Evolutionary conservation across 35 echinoderm and acorn worm genomes (phyloP).

Genomic region (Apostichopus parvimensis): DNA sequence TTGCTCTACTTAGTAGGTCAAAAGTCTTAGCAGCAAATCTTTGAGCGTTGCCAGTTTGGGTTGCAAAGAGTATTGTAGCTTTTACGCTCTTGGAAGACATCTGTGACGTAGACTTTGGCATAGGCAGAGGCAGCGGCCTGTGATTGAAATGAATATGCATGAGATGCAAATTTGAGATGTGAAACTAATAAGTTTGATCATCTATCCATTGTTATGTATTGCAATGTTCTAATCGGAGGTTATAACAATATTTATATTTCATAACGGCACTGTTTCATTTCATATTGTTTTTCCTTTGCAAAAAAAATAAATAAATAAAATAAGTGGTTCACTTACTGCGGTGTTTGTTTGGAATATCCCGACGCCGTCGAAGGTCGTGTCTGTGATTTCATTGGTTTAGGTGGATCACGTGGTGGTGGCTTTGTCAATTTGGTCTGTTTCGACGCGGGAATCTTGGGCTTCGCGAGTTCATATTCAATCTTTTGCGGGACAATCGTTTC

Average conservation of each 20-base stretch:
- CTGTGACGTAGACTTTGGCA: neutral
- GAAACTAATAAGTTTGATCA: too few species aligned
- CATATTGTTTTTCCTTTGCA: too few species aligned
- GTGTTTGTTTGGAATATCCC: conserved; percentile 8
- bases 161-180: neutral
- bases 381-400: conserved; percentile 6
- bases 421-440: neutral
- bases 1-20: conserved; percentile 42
- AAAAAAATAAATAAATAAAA: neutral
- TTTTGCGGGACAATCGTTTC: neutral
- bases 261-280: too few species aligned
- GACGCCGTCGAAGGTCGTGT: neutral
- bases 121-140: conserved; percentile 19
- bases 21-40: conserved; percentile 13
- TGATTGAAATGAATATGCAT: neutral
- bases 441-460: neutral
- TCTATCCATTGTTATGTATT: neutral
- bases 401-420: neutral
- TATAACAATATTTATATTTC: neutral
- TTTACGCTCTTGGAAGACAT: conserved; percentile 1
- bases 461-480: neutral
- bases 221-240: neutral
- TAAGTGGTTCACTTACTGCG: neutral
- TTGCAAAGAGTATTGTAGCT: conserved; percentile 56
- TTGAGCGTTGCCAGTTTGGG: conserved; percentile 50